Evolutionary conservation across 2,888 invertebrate genomes (phyloP), one percentile per base, ranked within the genome.

Genomic region (Druceiella hillmani): DNA sequence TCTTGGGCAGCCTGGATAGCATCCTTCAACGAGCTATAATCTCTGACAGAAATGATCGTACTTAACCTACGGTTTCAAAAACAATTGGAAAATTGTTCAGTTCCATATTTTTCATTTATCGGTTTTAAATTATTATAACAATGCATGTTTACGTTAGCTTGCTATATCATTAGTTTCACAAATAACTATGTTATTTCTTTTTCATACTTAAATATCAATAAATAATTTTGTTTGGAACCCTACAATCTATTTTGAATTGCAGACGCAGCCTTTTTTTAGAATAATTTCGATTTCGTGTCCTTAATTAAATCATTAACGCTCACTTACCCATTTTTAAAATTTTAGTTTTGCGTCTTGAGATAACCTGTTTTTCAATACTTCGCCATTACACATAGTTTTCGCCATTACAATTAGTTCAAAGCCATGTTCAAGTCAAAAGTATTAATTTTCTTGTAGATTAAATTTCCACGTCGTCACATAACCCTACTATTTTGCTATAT

Each of bases 1-100:
- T 41, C 41, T 11, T 33, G 11, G 5, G 43, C 46, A n/a, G 38
- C 40, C 31, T 34, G 34, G 6, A 46, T 35, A 2, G 43, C 46
- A 14, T 46, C 44, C 20, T 38, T 44, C 7, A 46, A 12, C 2
- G 35, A 20, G 3, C 6, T 12, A 13, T 30, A 46, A 25, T 44
- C 36, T 5, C 43, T 15, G 4, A 41, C 43, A 12, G 22, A 12
- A 13, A 34, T 13, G 3, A 34, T 34, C 7, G 24, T 17, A n/a
- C 34, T 27, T 2, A 34, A 12, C 17, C 14, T 2, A 7, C 17
- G 6, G n/a, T 17, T 34, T n/a, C 27, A 12, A 11, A 34, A 17
- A 9, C 34, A 25, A 9, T 34, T 26, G 25, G 34, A 4, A 15
- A 34, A 34, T 9, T 17, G 9, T 25, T 34, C 15, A 5, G 26